Conservation (phyloP, 2,797 vertebrate genomes). For the Pipistrellus pygmaeus region DNA sequence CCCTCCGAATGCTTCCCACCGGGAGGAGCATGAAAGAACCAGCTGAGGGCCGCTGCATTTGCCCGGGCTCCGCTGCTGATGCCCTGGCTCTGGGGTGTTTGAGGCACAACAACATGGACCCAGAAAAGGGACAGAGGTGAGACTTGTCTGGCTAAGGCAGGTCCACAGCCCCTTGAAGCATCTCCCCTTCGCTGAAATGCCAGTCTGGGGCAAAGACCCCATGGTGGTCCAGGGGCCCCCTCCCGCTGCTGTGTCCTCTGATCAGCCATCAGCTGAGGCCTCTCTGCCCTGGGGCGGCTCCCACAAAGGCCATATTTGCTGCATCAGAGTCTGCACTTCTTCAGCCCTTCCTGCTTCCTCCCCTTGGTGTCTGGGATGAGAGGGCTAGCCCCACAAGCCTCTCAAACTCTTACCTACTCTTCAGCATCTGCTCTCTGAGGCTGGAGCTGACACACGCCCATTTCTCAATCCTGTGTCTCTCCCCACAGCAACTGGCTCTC, state of each 20-base stretch:
- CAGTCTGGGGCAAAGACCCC: neutral
- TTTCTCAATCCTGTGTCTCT: neutral
- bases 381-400: neutral
- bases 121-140: neutral
- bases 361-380: neutral
- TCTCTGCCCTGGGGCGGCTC: neutral
- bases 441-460: neutral
- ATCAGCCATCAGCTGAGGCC: neutral
- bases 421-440: neutral
- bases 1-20: neutral
- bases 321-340: neutral
- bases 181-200: neutral
- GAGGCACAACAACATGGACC: neutral
- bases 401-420: no score
- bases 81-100: neutral
- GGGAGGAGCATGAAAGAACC: neutral
- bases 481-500: neutral
- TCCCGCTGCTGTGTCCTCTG: neutral
- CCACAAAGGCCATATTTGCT: neutral
- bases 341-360: neutral
- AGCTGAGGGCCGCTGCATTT: neutral
- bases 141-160: neutral
- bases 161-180: no score
- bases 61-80: neutral
- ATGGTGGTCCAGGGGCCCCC: neutral